Base-by-base conservation (phyloP, 2,888 invertebrate species). In the Rosalia funebris region DNA sequence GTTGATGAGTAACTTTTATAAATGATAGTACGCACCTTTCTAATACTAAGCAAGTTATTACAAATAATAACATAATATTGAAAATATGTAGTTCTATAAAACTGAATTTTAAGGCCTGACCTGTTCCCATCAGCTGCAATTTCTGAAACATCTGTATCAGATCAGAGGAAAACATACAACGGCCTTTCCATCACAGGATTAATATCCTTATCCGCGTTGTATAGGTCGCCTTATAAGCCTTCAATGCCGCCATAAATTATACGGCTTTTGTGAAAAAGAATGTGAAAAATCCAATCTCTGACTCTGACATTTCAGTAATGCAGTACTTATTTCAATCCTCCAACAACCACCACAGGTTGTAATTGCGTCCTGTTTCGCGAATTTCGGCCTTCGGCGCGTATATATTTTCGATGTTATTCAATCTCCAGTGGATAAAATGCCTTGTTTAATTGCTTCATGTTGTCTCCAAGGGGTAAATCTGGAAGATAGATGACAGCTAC, bases 281-380 rank as follows among this genome's bases (percentile, higher is more conserved):
- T 47, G 57, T 12, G 53, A 47, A 50, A 62, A 62, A 57, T 57
- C 54, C 61, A 62, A 62, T 62, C 54, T 62, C 61, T 62, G 61
- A 31, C 41, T 39, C 42, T 57, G 61, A 62, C 61, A 48, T 44
- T 31, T 57, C 54, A 32, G 57, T 57, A 62, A 57, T 62, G 57
- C 57, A 48, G 54, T 57, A 48, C 54, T 62, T 62, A 57, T 57
- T 62, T 54, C 57, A 57, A 62, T 62, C 48, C 54, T 42, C 42
- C 57, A n/a, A 15, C 25, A 39, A 25, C 41, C 52, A 25, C 54
- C 47, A 52, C 44, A 12, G 44, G 52, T 36, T 32, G 47, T 53
- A 44, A 52, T 45, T 53, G 45, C 52, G 52, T 58, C 41, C 46
- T 58, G 45, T 52, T 57, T 36, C 25, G 16, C 11, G 11, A 15